Evolutionary conservation across 1,140 invertebrate species (phyloP).

Genomic region (Ceratoteleas bidentatus): DNA sequence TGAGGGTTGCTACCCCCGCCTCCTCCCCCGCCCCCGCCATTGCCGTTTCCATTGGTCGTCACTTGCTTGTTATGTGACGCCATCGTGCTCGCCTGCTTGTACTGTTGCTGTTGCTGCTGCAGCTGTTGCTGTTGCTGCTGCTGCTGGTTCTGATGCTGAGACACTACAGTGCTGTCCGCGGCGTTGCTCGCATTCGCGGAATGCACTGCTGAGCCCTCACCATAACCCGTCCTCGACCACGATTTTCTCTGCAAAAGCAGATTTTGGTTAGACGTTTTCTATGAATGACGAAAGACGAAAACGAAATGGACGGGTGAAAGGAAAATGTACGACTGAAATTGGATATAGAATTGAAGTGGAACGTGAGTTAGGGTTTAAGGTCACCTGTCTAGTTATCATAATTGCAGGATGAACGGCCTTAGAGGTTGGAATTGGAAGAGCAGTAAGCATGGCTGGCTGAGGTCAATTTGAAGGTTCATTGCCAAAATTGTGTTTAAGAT

Average conservation of each 20-base stretch:
- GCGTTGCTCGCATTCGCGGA: constrained; percentile 73
- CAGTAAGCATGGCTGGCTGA: too few species aligned
- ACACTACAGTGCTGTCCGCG: constrained; percentile 70
- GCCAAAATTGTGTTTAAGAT: too few species aligned
- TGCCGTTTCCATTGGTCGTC: constrained; percentile 77
- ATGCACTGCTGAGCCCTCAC: constrained; percentile 80
- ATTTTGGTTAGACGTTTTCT: too few species aligned
- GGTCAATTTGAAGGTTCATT: too few species aligned
- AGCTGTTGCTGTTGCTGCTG: constrained; percentile 54
- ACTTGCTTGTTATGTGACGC: constrained; percentile 89
- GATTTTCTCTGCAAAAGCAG: constrained; percentile 82
- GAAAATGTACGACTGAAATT: too few species aligned
- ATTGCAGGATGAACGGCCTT: too few species aligned
- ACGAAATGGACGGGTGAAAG: too few species aligned
- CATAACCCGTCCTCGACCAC: constrained; percentile 85
- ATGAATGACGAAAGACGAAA: too few species aligned
- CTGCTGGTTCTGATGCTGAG: constrained; percentile 69
- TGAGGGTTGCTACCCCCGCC: constrained; percentile 86
- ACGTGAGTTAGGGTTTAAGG: too few species aligned
- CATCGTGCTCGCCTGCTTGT: constrained; percentile 83
- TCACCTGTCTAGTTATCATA: too few species aligned
- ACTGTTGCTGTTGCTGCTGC: constrained; percentile 50
- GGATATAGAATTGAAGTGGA: too few species aligned
- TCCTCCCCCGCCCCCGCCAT: constrained; percentile 75
- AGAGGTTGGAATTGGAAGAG: too few species aligned